Conservation (phyloP, 2,888 invertebrate genomes). For the Amblyteles armatorius region DNA sequence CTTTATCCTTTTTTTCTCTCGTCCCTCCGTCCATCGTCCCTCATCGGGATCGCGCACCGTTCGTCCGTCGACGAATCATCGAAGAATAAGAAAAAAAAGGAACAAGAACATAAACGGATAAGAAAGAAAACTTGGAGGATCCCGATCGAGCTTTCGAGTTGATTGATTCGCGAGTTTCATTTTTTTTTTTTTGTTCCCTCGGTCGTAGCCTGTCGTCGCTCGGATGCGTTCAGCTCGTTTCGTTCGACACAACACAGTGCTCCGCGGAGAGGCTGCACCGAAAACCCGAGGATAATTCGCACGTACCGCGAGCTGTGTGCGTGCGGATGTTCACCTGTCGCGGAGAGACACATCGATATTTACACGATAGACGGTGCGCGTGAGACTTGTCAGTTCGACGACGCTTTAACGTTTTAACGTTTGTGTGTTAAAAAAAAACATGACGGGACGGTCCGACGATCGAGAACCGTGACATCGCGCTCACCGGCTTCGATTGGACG, state of each 20-base stretch:
- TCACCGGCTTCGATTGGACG: slow-evolving; percentile 62
- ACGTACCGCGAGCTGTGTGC: not conserved
- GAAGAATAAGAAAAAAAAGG: not conserved
- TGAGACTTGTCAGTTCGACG: not conserved
- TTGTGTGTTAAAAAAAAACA: slow-evolving; percentile 50
- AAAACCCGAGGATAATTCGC: not conserved
- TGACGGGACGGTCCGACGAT: slow-evolving; percentile 57
- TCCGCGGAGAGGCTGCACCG: slow-evolving; percentile 15
- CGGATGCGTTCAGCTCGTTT: too few species aligned
- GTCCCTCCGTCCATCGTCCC: slow-evolving; percentile 16
- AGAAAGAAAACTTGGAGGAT: too few species aligned
- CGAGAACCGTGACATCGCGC: slow-evolving; percentile 59
- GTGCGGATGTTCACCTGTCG: not conserved
- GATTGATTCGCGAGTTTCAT: too few species aligned
- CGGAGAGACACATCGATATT: not conserved
- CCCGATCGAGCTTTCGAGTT: too few species aligned
- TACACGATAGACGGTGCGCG: slow-evolving; percentile 30
- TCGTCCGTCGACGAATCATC: not conserved
- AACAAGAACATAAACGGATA: not conserved
- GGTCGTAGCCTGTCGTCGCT: not conserved
- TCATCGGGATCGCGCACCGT: slow-evolving; percentile 24
- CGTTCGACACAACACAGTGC: slow-evolving; percentile 44
- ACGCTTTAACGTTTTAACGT: slow-evolving; percentile 3
- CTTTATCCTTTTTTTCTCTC: slow-evolving; percentile 24
- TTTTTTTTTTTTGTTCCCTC: not conserved